Evolutionary conservation across 2,797 vertebrate genomes (phyloP).

Genomic region (Enteromius anoplus): DNA sequence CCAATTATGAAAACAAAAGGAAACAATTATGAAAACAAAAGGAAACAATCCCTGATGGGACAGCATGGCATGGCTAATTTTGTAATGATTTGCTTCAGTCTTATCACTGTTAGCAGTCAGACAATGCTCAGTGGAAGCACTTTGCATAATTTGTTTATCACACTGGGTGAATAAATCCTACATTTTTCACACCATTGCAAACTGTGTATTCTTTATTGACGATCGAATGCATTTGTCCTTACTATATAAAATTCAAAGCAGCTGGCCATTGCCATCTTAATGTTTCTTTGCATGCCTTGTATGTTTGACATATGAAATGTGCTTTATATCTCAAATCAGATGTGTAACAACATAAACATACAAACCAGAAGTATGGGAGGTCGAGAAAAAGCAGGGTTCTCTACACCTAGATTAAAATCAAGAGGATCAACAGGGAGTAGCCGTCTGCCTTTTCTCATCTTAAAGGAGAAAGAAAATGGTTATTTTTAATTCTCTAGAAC

Average conservation of each 20-base stretch:
- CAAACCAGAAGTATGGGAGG: slow-evolving; percentile 71
- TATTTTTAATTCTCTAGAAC: background rate
- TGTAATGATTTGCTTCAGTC: slow-evolving; percentile 9
- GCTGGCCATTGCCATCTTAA: background rate
- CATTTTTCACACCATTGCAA: slow-evolving; percentile 31
- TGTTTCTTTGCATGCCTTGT: slow-evolving; percentile 9
- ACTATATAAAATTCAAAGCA: slow-evolving; percentile 13
- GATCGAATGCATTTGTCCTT: background rate
- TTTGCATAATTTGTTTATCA: slow-evolving; percentile 6
- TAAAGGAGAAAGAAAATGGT: slow-evolving; percentile 45
- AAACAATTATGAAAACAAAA: slow-evolving; percentile 4
- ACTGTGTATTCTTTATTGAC: background rate
- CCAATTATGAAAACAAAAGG: background rate
- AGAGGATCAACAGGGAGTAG: slow-evolving; percentile 83
- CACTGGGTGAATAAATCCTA: background rate
- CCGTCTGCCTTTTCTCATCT: slow-evolving; percentile 85
- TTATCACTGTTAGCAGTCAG: slow-evolving; percentile 59
- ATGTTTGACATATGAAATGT: background rate
- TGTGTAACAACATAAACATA: background rate
- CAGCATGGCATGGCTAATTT: slow-evolving; percentile 13
- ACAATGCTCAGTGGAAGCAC: slow-evolving; percentile 49
- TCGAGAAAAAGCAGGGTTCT: slow-evolving; percentile 72
- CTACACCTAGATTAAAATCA: slow-evolving; percentile 82
- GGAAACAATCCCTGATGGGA: background rate
- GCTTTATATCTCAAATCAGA: slow-evolving; percentile 9